Percentiles rank a stretch among this genome's conserved stretches.
These are phyloP conservation scores for Dromiciops gliroides DNA, from an alignment of 2,113 vertebrate genomes.

Conservation along the genomic window DNA sequence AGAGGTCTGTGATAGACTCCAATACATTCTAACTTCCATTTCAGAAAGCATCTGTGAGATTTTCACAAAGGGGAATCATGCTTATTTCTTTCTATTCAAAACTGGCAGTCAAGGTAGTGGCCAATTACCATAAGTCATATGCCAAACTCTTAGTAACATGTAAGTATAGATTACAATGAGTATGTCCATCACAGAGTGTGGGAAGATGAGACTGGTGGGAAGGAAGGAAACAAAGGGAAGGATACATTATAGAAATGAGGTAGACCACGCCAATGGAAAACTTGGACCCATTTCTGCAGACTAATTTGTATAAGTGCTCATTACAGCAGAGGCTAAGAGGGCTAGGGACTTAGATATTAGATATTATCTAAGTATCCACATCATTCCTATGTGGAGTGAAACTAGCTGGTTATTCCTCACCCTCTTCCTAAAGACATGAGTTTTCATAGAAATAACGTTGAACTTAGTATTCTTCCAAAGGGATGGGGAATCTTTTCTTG, in stretches of 20 bases:
- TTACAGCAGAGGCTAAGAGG: conserved; percentile 32
- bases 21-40: conserved; percentile 47
- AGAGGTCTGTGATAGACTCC: not conserved
- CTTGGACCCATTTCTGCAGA: conserved; percentile 21
- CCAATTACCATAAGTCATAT: conserved; percentile 64
- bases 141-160: conserved; percentile 59
- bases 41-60: conserved; percentile 5
- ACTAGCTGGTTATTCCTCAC: not conserved
- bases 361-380: not conserved
- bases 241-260: conserved; percentile 22
- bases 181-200: not conserved
- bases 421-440: not conserved
- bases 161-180: conserved; percentile 12
- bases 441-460: not conserved
- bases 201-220: not conserved
- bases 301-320: conserved; percentile 48
- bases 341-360: conserved; percentile 35
- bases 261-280: conserved; percentile 38
- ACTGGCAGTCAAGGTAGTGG: conserved; percentile 61
- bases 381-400: not conserved
- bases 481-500: not conserved
- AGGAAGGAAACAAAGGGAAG: not conserved
- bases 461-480: not conserved
- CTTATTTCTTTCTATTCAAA: conserved; percentile 15
- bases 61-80: not conserved